Base-by-base conservation (phyloP, 2,888 invertebrate genomes). In the Dendrolimus houi region DNA sequence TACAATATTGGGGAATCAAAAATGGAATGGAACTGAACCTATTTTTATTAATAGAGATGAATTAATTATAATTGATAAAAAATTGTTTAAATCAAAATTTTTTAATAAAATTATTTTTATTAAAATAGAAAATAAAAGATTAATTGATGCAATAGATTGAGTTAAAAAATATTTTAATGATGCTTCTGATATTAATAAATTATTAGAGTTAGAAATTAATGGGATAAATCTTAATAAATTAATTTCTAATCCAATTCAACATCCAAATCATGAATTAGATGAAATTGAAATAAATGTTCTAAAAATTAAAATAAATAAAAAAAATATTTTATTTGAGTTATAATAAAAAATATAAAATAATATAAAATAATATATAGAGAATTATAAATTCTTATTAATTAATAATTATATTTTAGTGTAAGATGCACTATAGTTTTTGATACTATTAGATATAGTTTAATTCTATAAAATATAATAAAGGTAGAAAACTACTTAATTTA, bases 221-320 rank as follows among this genome's bases (percentile, higher is more conserved):
- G 93, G 93, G 55, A 93, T 93, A 88, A 93, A 92, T 69, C 92
- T 88, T 69, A 93, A 75, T 67, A 93, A 68, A 83, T 93, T 93
- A 83, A 93, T 92, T 91, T 93, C 93, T 88, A 93, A 78, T 0
- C 92, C 92, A 83, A 93, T 91, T 92, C 93, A 93, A 75, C 83
- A 83, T 0, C 85, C 84, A 72, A 86, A 72, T 75, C 85, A 85
- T 41, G 85, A 83, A 61, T 84, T 84, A 9, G 83, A 72, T 0
- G 84, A 83, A 67, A 85, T 81, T 47, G 84, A 79, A 66, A 83
- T 82, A 75, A 85, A 64, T 55, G 80, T 82, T 60, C 92, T 87
- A 66, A 90, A 80, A 75, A 93, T 84, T 80, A 93, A 68, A 62
- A 91, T 82, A 84, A 93, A 81, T 58, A 84, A 67, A 82, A 81